Conservation (phyloP, 2,113 vertebrate species). For the Noctilio leporinus region DNA sequence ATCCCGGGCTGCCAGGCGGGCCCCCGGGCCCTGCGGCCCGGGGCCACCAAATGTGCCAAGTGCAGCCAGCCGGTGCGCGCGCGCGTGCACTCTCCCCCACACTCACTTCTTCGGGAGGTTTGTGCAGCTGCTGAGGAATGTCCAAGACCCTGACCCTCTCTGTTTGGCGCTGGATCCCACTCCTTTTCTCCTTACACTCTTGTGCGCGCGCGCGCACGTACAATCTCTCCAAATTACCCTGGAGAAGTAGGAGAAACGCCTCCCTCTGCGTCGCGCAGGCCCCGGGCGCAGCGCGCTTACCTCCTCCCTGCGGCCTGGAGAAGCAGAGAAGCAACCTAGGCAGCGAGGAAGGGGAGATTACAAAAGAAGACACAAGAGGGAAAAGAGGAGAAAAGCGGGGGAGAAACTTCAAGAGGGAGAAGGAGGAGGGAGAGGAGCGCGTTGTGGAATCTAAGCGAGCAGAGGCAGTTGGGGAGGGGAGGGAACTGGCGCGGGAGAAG, state of each 20-base stretch:
- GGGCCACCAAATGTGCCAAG: constrained; percentile 87
- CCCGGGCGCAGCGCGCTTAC: neutral
- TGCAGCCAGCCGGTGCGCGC: constrained; percentile 82
- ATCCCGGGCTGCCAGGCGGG: constrained; percentile 86
- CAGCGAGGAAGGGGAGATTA: constrained; percentile 37
- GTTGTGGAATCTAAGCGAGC: neutral
- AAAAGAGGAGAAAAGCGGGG: constrained; percentile 36
- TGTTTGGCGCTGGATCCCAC: constrained; percentile 18
- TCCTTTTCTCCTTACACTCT: neutral
- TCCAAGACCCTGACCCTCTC: constrained; percentile 55
- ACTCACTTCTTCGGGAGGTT: constrained; percentile 68
- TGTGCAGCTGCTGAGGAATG: constrained; percentile 51
- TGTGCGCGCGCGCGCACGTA: neutral
- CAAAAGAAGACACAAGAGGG: constrained; percentile 42
- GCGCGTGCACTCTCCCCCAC: constrained; percentile 43
- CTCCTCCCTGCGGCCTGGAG: constrained; percentile 45
- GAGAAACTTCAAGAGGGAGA: constrained; percentile 31
- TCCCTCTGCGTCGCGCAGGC: constrained; percentile 24
- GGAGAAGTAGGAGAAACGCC: constrained; percentile 27
- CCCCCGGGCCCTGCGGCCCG: constrained; percentile 53
- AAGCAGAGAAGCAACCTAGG: constrained; percentile 36
- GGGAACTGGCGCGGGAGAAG: constrained; percentile 70
- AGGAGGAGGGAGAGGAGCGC: constrained; percentile 34
- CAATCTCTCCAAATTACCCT: constrained; percentile 48
- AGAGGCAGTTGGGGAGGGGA: constrained; percentile 21